A percentile compares a stretch with the other conserved stretches of the same genome.
phyloP scores from a whole-genome alignment of 2,113 vertebrate genomes.

The Sciurus niger region DNA sequence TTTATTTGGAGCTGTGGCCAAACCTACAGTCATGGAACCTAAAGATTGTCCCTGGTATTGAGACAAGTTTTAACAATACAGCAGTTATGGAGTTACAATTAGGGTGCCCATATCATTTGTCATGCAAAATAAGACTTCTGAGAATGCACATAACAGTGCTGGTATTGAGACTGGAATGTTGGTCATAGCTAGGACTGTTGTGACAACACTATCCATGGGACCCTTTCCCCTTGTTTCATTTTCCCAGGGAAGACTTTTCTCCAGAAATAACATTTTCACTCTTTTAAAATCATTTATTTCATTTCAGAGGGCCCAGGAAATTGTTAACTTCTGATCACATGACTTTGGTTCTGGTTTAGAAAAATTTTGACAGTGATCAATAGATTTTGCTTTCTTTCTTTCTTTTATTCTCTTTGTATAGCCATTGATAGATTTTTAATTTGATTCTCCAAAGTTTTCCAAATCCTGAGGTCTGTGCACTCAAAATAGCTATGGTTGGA shows the following conservation, averaged over 20 bases:
- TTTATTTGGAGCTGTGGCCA: background rate
- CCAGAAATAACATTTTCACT: background rate
- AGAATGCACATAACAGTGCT: background rate
- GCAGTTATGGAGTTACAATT: background rate
- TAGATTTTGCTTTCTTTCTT: background rate
- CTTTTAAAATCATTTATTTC: background rate
- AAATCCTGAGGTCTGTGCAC: background rate
- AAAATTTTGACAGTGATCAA: background rate
- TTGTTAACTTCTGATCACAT: background rate
- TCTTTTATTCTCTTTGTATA: background rate
- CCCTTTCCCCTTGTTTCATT: background rate
- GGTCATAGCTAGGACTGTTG: background rate
- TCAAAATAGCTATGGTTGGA: background rate
- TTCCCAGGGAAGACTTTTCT: background rate
- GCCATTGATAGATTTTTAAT: background rate
- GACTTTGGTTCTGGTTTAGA: background rate
- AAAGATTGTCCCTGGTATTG: accelerated
- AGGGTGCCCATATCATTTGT: background rate
- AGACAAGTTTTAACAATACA: background rate
- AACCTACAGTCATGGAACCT: background rate
- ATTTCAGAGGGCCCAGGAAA: background rate
- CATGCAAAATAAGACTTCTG: background rate
- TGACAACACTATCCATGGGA: background rate
- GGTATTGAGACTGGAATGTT: background rate
- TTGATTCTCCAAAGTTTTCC: background rate